Conservation (phyloP, 2,888 invertebrate genomes). For the Allophyes oxyacanthae region DNA sequence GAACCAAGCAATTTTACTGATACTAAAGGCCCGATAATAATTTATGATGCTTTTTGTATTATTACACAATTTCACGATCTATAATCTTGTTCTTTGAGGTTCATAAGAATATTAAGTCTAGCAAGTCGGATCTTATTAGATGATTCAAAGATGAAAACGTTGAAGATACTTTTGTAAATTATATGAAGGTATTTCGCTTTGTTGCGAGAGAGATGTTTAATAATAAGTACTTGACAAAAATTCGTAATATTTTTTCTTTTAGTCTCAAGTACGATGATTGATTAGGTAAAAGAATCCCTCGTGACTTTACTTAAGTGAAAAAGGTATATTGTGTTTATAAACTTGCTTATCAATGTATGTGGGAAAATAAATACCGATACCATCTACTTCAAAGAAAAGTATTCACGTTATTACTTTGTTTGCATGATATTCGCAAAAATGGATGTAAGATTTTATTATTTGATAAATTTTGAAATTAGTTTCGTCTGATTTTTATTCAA, state of each 20-base stretch:
- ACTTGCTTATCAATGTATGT: constrained; percentile 1
- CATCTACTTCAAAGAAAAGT: constrained; percentile 17
- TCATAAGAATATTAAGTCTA: constrained; percentile 50
- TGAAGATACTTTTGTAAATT: constrained; percentile 44
- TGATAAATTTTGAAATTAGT: too few species aligned
- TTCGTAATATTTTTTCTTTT: constrained; percentile 18
- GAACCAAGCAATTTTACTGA: constrained; percentile 63
- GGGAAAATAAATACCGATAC: constrained; percentile 10
- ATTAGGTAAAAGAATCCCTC: constrained; percentile 24
- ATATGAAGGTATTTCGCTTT: constrained; percentile 41
- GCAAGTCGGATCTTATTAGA: constrained; percentile 46
- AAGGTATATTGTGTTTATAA: constrained; percentile 24
- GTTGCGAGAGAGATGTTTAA: constrained; percentile 31
- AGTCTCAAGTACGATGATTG: constrained; percentile 27
- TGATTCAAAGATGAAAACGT: constrained; percentile 46
- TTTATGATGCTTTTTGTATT: constrained; percentile 56
- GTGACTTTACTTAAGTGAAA: constrained; percentile 9
- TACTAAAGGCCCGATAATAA: constrained; percentile 56
- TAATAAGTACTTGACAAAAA: constrained; percentile 29
- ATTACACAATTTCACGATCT: constrained; percentile 54
- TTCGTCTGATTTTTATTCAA: too few species aligned
- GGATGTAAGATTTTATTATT: constrained; percentile 3
- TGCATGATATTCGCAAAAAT: constrained; percentile 3
- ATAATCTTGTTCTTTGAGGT: constrained; percentile 52
- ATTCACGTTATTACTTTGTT: constrained; percentile 20